These are phyloP conservation scores for Apus apus DNA, from an alignment of 2,113 vertebrate genomes.

Conservation along the genomic window DNA sequence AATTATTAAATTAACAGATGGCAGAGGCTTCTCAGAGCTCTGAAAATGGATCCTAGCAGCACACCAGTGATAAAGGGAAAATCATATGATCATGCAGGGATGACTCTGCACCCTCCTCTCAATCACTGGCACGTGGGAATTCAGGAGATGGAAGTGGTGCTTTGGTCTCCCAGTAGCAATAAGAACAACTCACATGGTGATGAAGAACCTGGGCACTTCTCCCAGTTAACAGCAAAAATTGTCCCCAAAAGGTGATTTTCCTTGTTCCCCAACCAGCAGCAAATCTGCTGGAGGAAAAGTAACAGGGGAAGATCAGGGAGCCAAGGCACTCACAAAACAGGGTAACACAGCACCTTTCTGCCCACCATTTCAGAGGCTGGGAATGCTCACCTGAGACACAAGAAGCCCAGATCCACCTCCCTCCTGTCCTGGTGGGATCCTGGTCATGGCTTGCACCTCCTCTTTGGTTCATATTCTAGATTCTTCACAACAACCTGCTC, in stretches of 20 bases:
- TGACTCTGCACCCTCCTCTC: neutral
- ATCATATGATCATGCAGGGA: neutral
- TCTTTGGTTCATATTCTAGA: neutral
- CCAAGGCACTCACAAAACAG: neutral
- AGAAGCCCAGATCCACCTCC: neutral
- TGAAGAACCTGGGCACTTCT: neutral
- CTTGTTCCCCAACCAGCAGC: neutral
- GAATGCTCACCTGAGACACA: neutral
- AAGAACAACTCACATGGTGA: neutral
- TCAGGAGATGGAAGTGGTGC: neutral
- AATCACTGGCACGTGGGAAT: neutral
- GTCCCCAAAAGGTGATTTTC: neutral
- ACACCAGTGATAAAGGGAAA: neutral
- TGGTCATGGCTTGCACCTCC: neutral
- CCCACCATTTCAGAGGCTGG: rapidly evolving
- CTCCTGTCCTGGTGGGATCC: rapidly evolving
- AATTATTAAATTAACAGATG: slow-evolving; percentile 56
- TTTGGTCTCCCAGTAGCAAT: neutral
- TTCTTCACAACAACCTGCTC: neutral
- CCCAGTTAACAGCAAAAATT: neutral
- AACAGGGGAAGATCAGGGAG: neutral
- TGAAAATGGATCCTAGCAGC: neutral
- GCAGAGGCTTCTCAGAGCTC: slow-evolving; percentile 18
- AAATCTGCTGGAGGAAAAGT: neutral
- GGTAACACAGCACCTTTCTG: rapidly evolving